These are phyloP conservation scores for Austrofundulus limnaeus DNA, from an alignment of 2,113 vertebrate species.

Conservation along the genomic window DNA sequence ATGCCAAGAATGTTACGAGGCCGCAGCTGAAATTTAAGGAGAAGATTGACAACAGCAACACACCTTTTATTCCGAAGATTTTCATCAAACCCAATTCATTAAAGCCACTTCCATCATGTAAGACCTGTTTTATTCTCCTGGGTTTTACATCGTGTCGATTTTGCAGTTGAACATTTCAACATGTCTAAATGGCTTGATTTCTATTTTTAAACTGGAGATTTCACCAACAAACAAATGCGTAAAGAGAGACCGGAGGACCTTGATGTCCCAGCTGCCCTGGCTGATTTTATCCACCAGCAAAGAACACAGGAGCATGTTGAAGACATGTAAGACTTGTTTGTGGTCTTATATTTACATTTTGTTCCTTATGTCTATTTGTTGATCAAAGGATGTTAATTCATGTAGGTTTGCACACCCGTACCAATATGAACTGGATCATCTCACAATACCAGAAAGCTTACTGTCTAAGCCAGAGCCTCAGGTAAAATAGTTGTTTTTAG, in stretches of 20 bases:
- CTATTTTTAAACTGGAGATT: conserved; percentile 68
- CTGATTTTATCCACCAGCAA: conserved; percentile 95
- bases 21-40: conserved; percentile 94
- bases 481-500: conserved; percentile 66
- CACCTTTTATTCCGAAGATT: conserved; percentile 91
- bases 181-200: not conserved
- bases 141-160: not conserved
- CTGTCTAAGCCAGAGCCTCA: conserved; percentile 85
- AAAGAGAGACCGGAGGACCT: conserved; percentile 89
- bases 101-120: conserved; percentile 90
- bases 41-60: conserved; percentile 96
- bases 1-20: conserved; percentile 90
- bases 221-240: conserved; percentile 82
- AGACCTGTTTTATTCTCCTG: conserved; percentile 25
- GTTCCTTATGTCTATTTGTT: not conserved
- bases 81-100: conserved; percentile 92
- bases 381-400: conserved; percentile 4
- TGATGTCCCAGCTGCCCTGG: conserved; percentile 91
- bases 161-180: not conserved
- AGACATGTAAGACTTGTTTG: conserved; percentile 85
- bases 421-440: conserved; percentile 90
- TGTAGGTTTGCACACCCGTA: conserved; percentile 94
- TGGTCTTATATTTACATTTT: not conserved
- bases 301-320: conserved; percentile 88
- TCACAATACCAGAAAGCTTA: conserved; percentile 79